Conservation (phyloP, 2,113 vertebrate species). For the Silurus glanis region DNA sequence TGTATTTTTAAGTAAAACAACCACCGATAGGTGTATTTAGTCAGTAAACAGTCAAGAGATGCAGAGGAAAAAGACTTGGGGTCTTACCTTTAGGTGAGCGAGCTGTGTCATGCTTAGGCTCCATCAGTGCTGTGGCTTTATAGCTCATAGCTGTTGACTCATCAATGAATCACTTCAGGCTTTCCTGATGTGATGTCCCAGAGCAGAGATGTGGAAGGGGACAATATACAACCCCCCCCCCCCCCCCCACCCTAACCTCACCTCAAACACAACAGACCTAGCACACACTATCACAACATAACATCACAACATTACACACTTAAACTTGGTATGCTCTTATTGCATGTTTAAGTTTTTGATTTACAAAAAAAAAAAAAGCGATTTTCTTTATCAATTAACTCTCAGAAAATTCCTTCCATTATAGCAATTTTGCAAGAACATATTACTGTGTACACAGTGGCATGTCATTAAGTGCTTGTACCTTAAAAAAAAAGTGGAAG, state of each 20-base stretch:
- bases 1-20: neutral
- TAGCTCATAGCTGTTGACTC: conserved; percentile 57
- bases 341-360: neutral
- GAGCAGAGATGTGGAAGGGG: conserved; percentile 21
- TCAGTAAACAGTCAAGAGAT: neutral
- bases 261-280: conserved; percentile 25
- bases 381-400: neutral
- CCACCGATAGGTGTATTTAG: neutral
- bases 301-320: neutral
- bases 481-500: neutral
- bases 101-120: conserved; percentile 49
- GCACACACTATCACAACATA: neutral
- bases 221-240: conserved; percentile 6
- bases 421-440: neutral
- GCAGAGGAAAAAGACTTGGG: conserved; percentile 27
- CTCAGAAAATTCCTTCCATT: neutral
- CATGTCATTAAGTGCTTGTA: neutral
- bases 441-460: neutral
- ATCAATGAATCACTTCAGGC: conserved; percentile 57
- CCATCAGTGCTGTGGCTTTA: conserved; percentile 56
- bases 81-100: conserved; percentile 52
- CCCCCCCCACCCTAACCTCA: neutral
- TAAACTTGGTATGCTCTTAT: neutral
- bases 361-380: too few relatives aligned
- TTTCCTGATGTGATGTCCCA: conserved; percentile 38